Base-by-base conservation (phyloP, 2,888 invertebrate genomes). In the Halocaridina rubra region DNA sequence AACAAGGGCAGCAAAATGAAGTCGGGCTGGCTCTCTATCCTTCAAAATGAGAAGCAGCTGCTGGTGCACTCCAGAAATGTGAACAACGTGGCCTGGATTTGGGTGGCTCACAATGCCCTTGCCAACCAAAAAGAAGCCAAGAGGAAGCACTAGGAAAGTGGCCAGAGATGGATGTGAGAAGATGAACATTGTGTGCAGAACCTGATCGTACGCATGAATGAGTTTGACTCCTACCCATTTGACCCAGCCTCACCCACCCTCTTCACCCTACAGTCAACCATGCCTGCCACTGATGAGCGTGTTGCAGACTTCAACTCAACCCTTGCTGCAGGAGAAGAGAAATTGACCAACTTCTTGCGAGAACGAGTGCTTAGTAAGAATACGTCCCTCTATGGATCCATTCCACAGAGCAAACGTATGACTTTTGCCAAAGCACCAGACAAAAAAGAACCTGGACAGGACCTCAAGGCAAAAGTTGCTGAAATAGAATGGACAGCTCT, bases 41-140 rank as follows among this genome's bases (percentile, higher is more conserved):
- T 69, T 8, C 69, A 69, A 7, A 69, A 69, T 29, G 29, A 69
- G 29, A 69, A 69, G 69, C 69, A 69, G 13, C 69, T 69, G 69
- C 30, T 69, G 10, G 24, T 30, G 1, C 24, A 27, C 7, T 29
- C 10, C 4, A 69, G 69, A 8, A 69, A 69, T 53, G 53, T 7
- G 19, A 53, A 53, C 53, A 53, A 53, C 19, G 8, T 53, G 3
- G 8, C 53, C 2, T n/a, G 53, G 8, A 8, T 53, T 13, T n/a
- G 3, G 53, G 2, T 7, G 13, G 3, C 53, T 4, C 16, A n/a
- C 16, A 53, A 53, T 13, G 3, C 13, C 16, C 13, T n/a, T 7
- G 3, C 19, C 53, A 53, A 53, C 3, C 19, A 19, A 3, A 2
- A 4, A 19, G 3, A 19, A 2, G 13, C 16, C 53, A 2, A 53